Conservation (phyloP, 1,140 invertebrate species). For the Littorina saxatilis region DNA sequence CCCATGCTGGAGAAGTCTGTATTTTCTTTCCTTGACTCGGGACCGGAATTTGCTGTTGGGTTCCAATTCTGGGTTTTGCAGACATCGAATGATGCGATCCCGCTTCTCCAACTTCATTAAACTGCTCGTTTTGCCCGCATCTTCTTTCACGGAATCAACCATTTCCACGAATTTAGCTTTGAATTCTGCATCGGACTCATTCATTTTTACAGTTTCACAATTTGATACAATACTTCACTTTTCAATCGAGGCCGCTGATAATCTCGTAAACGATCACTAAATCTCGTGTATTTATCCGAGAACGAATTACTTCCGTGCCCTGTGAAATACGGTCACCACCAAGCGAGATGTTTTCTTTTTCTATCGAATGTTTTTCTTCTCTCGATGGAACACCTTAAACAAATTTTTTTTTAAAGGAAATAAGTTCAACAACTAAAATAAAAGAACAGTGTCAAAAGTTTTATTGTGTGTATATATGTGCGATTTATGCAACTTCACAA, state of each 20-base stretch:
- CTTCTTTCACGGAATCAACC: not conserved
- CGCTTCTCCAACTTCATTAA: conserved; percentile 24
- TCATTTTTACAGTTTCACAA: not conserved
- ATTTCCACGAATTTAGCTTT: conserved; percentile 27
- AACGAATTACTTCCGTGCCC: not conserved
- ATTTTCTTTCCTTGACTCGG: conserved; percentile 45
- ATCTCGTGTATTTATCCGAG: not conserved
- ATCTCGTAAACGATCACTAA: not conserved
- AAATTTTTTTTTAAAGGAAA: too few species aligned
- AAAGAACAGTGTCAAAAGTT: too few species aligned
- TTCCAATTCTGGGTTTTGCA: conserved; percentile 38
- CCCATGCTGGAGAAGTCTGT: conserved; percentile 42
- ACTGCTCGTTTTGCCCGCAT: conserved; percentile 30
- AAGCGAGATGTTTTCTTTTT: not conserved
- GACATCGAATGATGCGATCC: conserved; percentile 34
- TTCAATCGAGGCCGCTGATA: not conserved
- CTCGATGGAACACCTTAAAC: too few species aligned
- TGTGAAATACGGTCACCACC: not conserved
- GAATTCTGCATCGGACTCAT: conserved; percentile 24
- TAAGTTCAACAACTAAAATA: too few species aligned
- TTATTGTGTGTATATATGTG: too few species aligned
- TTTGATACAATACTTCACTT: not conserved
- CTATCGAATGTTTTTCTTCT: not conserved
- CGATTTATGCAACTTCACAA: too few species aligned
- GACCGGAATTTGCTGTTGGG: conserved; percentile 45